Conservation (phyloP, 2,888 invertebrate species). For the Allophyes oxyacanthae region DNA sequence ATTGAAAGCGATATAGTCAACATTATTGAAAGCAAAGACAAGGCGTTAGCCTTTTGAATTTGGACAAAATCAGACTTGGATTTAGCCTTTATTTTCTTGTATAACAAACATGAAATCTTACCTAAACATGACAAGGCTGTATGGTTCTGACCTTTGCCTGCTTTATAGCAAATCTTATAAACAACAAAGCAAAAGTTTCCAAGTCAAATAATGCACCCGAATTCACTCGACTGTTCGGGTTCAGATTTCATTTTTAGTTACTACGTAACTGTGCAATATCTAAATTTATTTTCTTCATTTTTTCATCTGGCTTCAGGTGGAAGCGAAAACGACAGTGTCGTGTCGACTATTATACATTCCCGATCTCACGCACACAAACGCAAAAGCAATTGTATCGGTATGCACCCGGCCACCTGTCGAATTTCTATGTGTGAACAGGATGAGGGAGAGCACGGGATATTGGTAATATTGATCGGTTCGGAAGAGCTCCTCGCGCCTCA, state of each 20-base stretch:
- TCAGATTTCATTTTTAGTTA: too few species aligned
- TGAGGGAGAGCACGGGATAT: slow-evolving; percentile 69
- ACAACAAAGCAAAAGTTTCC: slow-evolving; percentile 1
- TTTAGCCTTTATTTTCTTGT: too few species aligned
- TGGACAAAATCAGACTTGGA: too few species aligned
- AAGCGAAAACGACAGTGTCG: too few species aligned
- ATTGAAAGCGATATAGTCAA: background rate
- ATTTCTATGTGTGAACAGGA: slow-evolving; percentile 64
- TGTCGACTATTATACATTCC: slow-evolving; percentile 15
- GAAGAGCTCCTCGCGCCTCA: slow-evolving; percentile 68
- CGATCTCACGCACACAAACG: slow-evolving; percentile 48
- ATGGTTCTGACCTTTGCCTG: too few species aligned
- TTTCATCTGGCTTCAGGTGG: too few species aligned
- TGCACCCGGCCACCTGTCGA: slow-evolving; percentile 56
- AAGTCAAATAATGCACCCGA: slow-evolving; percentile 20
- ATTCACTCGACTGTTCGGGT: slow-evolving; percentile 3
- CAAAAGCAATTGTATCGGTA: slow-evolving; percentile 38
- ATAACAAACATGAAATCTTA: too few species aligned
- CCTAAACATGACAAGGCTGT: too few species aligned
- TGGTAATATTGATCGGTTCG: slow-evolving; percentile 84
- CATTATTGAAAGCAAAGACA: background rate
- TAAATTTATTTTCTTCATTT: too few species aligned
- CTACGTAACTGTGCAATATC: too few species aligned
- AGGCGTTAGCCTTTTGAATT: too few species aligned
- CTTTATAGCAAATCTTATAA: too few species aligned